Evolutionary conservation across 2,888 invertebrate genomes (phyloP), one percentile per base, ranked within the genome.

Genomic region (Vesta saturnalis): DNA sequence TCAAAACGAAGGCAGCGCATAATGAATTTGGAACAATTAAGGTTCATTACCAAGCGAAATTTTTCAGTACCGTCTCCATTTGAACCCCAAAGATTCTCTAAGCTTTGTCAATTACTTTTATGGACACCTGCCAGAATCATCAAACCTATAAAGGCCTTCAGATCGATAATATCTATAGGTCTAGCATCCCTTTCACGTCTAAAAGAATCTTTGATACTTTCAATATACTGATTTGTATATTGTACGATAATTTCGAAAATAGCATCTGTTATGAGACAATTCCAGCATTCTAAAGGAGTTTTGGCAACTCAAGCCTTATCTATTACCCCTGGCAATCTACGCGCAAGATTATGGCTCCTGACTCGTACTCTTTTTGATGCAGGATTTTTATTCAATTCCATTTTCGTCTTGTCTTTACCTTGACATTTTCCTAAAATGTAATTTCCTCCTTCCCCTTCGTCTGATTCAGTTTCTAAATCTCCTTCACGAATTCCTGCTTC

Each of bases 211-310:
- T 60, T 67, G 5, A 72, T 64, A 8, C 12, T 30, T 60, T 56
- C 14, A 12, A 75, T 75, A 43, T 72, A 72, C 62, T 73, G 67
- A 59, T 77, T 73, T 15, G 74, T 75, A 61, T 69, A 72, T 54
- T 43, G 60, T n/a, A 76, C 72, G 19, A 76, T 72, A 10, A 71
- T 67, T 22, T 73, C 67, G 14, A 77, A 55, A 55, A 77, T 72
- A 19, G 69, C 65, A 43, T 67, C 55, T 30, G 68, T 56, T 56
- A 75, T 69, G 22, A 77, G 58, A 52, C 56, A 55, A 15, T 14
- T 62, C 55, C 35, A 62, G 62, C 46, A 64, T 55, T 71, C 71
- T 15, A 43, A 1, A 35, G 55, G 19, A n/a, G 62, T 54, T 62
- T 12, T n/a, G 10, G 62, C 55, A 10, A 19, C 14, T 21, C 21